Base-by-base conservation (phyloP, 2,797 vertebrate genomes). In the Triplophysa yarkandensis region DNA sequence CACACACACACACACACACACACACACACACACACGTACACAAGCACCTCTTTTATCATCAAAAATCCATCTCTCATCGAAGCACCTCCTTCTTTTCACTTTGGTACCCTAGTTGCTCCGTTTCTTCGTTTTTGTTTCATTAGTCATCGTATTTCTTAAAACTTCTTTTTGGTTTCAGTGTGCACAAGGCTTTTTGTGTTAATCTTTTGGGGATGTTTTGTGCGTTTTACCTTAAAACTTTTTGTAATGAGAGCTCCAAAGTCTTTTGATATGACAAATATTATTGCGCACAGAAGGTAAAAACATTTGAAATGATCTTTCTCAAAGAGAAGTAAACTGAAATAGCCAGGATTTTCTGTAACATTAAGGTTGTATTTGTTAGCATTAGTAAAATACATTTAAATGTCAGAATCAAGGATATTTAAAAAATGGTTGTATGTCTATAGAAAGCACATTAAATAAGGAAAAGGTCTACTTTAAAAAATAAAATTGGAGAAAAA, bases 61-160 rank as follows among this genome's bases (percentile, higher is more conserved):
- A 72, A 65, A 67, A 79, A 70, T 58, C 76, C 67, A 80, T 68
- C 77, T 72, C 65, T 74, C 63, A 58, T 77, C 39, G 6, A 61
- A 43, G 63, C 30, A 54, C 46, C 63, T 32, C 32, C 70, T 62
- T 8, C 44, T 71, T 55, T 63, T 14, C 55, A 36, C 62, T 23
- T 27, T 67, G 52, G 54, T 79, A 72, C 65, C 39, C 48, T 66
- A 74, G 54, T 61, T 78, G 36, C 64, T 66, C 58, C 60, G 21
- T 43, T 63, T 67, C 30, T 36, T 72, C 28, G 30, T 52, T 41
- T 27, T 55, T n/a, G 48, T 58, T 43, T 54, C 58, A 44, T 73
- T 61, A 68, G 65, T 48, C 54, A 28, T 34, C 46, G 28, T 4
- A 46, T 43, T 30, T 19, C 16, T 41, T 13, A 28, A 2, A 30